Base-by-base conservation (phyloP, 2,797 vertebrate genomes). In the Synaphobranchus kaupii region DNA sequence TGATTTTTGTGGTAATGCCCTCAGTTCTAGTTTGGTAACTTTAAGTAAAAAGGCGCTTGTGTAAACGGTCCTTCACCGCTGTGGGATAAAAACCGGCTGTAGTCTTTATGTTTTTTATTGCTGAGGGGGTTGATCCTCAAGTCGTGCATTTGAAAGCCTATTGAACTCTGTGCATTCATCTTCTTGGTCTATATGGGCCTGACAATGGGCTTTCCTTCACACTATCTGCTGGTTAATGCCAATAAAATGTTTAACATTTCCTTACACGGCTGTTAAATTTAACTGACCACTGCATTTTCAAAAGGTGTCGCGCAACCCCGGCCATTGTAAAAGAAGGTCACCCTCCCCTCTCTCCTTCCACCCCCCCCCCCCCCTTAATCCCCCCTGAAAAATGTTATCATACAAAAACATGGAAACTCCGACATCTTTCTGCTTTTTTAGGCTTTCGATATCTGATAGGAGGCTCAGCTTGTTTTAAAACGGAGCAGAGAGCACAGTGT, bases 241-340 rank as follows among this genome's bases (percentile, higher is more conserved):
- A 92, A 90, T 94, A 93, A 92, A 93, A 90, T 91, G n/a, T 92
- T 94, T 93, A 92, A 94, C 92, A 94, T 94, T 95, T 95, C 93
- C 94, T 94, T 91, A 87, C 88, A 91, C 91, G 91, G 90, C 91
- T 86, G 89, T 93, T 91, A 91, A 94, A 90, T 89, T 90, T 68
- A 2, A 80, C 88, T 85, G 56, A 85, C 31, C 71, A 56, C 12
- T 44, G 82, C 50, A 25, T 47, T 83, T 87, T 87, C 66, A 56
- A 25, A 68, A 83, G n/a, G 58, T 71, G 80, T 71, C 63, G 76
- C 4, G 13, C 39, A 50, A 82, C 58, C 25, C 86, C 34, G 78
- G n/a, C 78, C 8, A 25, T 31, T 83, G 25, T 28, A 83, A 84
- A 52, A 71, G 34, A 85, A 54, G 89, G 86, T 83, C 88, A 87